phyloP scores from a whole-genome alignment of 1,140 invertebrate species.

The Thalassaphorura encarpata region DNA sequence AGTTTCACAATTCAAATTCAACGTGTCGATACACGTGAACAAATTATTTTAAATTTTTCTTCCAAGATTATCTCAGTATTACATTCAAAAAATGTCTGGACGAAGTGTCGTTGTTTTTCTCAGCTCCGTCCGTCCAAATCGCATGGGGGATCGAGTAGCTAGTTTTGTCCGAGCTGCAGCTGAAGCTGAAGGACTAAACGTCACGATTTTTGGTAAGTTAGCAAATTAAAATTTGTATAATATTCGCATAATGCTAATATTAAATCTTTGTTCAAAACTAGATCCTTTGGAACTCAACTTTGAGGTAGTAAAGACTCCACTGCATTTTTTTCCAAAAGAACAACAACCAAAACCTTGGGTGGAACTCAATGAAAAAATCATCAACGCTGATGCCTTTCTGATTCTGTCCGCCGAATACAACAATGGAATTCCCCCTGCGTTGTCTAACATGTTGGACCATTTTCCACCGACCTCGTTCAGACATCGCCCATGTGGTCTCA shows the following conservation, averaged over 20 bases:
- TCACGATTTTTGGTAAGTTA: slow-evolving; percentile 5
- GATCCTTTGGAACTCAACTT: slow-evolving; percentile 39
- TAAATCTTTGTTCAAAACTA: slow-evolving; percentile 30
- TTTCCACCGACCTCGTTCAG: slow-evolving; percentile 38
- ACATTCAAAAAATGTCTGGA: too few relatives aligned
- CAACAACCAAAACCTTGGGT: slow-evolving; percentile 37
- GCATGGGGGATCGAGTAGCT: slow-evolving; percentile 13
- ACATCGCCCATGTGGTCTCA: slow-evolving; percentile 41
- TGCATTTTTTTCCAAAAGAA: slow-evolving; percentile 37
- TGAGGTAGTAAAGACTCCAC: slow-evolving; percentile 35
- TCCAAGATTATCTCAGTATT: too few relatives aligned
- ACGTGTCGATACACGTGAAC: too few relatives aligned
- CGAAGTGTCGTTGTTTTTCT: slow-evolving; percentile 4
- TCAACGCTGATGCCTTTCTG: slow-evolving; percentile 40
- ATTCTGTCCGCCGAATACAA: slow-evolving; percentile 41
- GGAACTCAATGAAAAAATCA: slow-evolving; percentile 36
- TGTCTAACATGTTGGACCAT: slow-evolving; percentile 41
- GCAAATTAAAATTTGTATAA: neutral
- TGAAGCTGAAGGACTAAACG: neutral
- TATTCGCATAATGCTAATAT: neutral
- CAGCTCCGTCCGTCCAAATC: slow-evolving; percentile 11
- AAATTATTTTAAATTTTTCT: too few relatives aligned
- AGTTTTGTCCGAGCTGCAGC: slow-evolving; percentile 3
- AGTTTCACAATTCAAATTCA: too few relatives aligned
- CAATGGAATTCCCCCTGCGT: slow-evolving; percentile 39